Evolutionary conservation across 2,113 vertebrate species (phyloP).

Genomic region (Cebidichthys violaceus): DNA sequence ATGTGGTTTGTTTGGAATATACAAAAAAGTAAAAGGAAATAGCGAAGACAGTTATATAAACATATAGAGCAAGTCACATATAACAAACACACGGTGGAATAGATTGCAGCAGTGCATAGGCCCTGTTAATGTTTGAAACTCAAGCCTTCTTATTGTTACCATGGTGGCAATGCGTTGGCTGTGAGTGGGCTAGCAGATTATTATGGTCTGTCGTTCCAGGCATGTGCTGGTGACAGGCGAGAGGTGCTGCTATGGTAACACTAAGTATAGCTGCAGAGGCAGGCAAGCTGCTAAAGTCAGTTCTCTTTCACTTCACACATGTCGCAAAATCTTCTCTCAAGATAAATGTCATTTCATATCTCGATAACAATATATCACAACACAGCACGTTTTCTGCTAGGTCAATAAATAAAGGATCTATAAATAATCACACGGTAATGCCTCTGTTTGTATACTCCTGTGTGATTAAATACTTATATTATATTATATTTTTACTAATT

Average conservation of each 20-base stretch:
- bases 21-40: not conserved
- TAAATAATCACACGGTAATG: not conserved
- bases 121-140: slow-evolving; percentile 27
- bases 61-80: not conserved
- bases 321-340: not conserved
- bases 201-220: slow-evolving; percentile 63
- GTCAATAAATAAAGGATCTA: not conserved
- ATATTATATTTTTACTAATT: no score
- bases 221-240: slow-evolving; percentile 69
- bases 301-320: slow-evolving; percentile 24
- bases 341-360: not conserved
- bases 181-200: slow-evolving; percentile 65
- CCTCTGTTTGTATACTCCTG: no score
- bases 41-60: not conserved
- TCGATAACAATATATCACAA: not conserved
- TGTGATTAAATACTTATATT: no score
- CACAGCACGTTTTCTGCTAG: not conserved
- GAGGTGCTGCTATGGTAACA: slow-evolving; percentile 63
- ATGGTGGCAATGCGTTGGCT: slow-evolving; percentile 56
- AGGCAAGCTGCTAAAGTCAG: slow-evolving; percentile 23
- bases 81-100: not conserved
- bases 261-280: slow-evolving; percentile 57
- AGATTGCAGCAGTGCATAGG: not conserved
- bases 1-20: not conserved
- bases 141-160: slow-evolving; percentile 39